These are phyloP conservation scores for Leucophenga maculata DNA, from an alignment of 2,888 invertebrate species.

Conservation along the genomic window DNA sequence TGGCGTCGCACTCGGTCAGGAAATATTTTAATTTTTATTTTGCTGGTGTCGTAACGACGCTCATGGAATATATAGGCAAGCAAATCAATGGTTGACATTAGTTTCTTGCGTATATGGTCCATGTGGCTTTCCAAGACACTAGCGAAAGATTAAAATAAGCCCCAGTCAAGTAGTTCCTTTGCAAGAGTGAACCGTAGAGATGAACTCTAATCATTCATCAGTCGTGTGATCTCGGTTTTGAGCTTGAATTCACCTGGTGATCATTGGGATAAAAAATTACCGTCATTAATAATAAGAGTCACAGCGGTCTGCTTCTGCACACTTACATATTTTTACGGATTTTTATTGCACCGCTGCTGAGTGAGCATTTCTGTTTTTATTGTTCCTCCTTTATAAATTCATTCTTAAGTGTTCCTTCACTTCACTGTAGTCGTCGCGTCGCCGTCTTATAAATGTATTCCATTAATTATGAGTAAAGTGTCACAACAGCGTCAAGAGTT, in stretches of 20 bases:
- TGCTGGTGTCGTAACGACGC: no score
- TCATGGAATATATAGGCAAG: no score
- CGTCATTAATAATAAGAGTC: slow-evolving; percentile 45
- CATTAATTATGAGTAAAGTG: slow-evolving; percentile 36
- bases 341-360: slow-evolving; percentile 22
- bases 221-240: slow-evolving; percentile 15
- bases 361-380: slow-evolving; percentile 11
- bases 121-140: no score
- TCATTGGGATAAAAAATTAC: slow-evolving; percentile 46
- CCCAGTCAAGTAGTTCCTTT: slow-evolving; percentile 2
- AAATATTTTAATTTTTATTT: no score
- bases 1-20: no score
- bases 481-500: slow-evolving; percentile 22
- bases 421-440: neutral
- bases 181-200: slow-evolving; percentile 17
- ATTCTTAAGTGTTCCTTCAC: slow-evolving; percentile 1
- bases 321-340: slow-evolving; percentile 18
- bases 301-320: slow-evolving; percentile 10
- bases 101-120: no score
- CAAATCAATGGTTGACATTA: no score
- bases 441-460: slow-evolving; percentile 28
- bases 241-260: slow-evolving; percentile 45
- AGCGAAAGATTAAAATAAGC: no score
- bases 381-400: neutral
- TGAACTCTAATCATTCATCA: slow-evolving; percentile 33